Base-by-base conservation (phyloP, 2,888 invertebrate genomes). In the Zaprionus bogoriensis region DNA sequence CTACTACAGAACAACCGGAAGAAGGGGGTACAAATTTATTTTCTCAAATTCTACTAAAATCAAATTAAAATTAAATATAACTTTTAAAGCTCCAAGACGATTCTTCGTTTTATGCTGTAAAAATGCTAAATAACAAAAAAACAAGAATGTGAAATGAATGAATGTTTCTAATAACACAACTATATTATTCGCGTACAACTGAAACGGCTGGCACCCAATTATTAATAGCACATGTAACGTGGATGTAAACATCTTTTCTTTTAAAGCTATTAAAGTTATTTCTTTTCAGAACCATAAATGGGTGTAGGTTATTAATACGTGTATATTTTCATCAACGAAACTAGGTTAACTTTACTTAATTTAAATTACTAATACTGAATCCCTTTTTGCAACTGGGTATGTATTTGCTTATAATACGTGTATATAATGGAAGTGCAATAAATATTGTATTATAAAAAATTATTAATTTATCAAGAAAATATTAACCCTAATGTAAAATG, bases 1-100 rank as follows among this genome's bases (percentile, higher is more conserved):
- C 87, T 28, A 87, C 81, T 25, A 67, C 81, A 39, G 81, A 81
- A 63, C 74, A 79, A 55, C 64, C 77, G 48, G 81, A 81, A 67
- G 87, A 81, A 76, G 87, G 81, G 77, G 81, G 81, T 81, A 87
- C 79, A 83, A 48, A 32, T 42, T 12, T 22, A 6, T 17, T 28
- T n/a, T 19, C 9, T 45, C 7, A 12, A 66, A 42, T 19, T 17
- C 45, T 22, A 32, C 38, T 38, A 45, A 45, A 17, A 36, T 17
- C 32, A 17, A 7, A n/a, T n/a, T n/a, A n/a, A n/a, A n/a, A n/a
- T n/a, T n/a, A 17, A 36, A 7, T 36, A 17, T 3, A 14, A 14
- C 17, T 36, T 14, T 14, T 17, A 7, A 36, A 17, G 32, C 7
- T 3, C 14, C 14, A 17, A 1, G 32, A 4, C 7, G 7, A 36